Evolutionary conservation across 2,888 invertebrate genomes (phyloP).

Genomic region (Nomada fucata): DNA sequence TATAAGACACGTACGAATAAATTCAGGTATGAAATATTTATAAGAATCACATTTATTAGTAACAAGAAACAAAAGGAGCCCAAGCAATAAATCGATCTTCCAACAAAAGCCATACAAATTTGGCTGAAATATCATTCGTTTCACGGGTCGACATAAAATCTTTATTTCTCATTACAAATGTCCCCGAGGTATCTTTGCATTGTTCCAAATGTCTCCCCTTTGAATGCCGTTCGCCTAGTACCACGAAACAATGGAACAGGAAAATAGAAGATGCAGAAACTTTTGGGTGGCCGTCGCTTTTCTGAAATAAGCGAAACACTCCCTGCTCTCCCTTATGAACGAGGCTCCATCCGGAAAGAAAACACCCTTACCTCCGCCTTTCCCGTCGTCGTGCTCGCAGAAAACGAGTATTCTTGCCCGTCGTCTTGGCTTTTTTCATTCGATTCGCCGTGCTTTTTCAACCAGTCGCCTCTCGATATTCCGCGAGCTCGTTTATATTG

Average conservation of each 20-base stretch:
- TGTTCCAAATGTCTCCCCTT: constrained; percentile 9
- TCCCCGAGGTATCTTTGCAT: not conserved
- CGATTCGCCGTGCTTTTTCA: constrained; percentile 20
- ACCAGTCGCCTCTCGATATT: constrained; percentile 32
- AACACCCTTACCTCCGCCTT: constrained; percentile 5
- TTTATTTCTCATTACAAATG: not conserved
- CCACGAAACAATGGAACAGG: not conserved
- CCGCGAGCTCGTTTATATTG: constrained; percentile 50
- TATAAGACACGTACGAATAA: no score
- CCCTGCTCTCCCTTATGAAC: constrained; percentile 31
- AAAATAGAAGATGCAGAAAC: constrained; percentile 8
- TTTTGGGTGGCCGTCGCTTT: constrained; percentile 11
- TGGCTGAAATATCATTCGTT: not conserved
- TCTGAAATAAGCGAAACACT: constrained; percentile 37
- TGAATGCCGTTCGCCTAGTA: not conserved
- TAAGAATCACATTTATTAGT: no score
- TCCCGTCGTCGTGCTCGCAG: constrained; percentile 35
- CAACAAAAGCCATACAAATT: not conserved
- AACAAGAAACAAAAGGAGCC: no score
- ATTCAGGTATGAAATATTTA: no score
- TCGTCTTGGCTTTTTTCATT: constrained; percentile 32
- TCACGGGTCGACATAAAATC: not conserved
- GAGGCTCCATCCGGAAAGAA: constrained; percentile 14
- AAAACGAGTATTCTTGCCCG: constrained; percentile 44
- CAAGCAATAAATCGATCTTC: no score